Evolutionary conservation across 1,140 invertebrate genomes (phyloP), one percentile per base, ranked within the genome.

Genomic region (Hyphantria cunea): DNA sequence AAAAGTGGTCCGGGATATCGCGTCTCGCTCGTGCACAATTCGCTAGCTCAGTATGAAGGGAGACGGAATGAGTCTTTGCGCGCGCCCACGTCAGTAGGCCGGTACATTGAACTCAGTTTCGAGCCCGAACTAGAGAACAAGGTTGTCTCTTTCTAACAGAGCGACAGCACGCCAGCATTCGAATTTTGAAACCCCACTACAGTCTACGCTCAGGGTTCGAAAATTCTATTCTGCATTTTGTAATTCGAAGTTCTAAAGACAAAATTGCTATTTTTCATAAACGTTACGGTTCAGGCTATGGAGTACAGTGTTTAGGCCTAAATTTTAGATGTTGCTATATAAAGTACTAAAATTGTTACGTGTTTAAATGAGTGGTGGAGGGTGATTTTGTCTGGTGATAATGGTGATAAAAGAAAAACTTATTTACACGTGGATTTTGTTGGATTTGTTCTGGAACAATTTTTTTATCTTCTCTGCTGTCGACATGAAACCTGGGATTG

Each of bases 1-100:
- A 84, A 84, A 87, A 87, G 84, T 84, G 70, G 76, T 78, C 69
- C 73, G 73, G 55, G 48, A 39, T 61, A 37, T 17, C 48, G 65
- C 15, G 37, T 79, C 80, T 76, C 68, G 55, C 66, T 81, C 54
- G 80, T 78, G 50, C 64, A 25, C 6, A 10, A 0, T n/a, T 14
- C 6, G 10, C 14, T 0, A 6, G 33, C 25, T 0, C 37, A 41
- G 11, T 33, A 13, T 31, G 6, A 54, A 67, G 15, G 3, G 45
- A 59, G 59, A 64, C 14, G 7, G 53, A 6, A n/a, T 2, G 5
- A 32, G 37, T 13, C 14, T 32, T 59, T 44, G 66, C 65, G 54
- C 60, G 60, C 66, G 66, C 66, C 60, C 59, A 63, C 50, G 37
- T 62, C 39, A 52, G 66, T 44, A 68, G 66, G 66, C 50, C 66